phyloP scores from a whole-genome alignment of 2,797 vertebrate species.

The Onychomys arenicola region DNA sequence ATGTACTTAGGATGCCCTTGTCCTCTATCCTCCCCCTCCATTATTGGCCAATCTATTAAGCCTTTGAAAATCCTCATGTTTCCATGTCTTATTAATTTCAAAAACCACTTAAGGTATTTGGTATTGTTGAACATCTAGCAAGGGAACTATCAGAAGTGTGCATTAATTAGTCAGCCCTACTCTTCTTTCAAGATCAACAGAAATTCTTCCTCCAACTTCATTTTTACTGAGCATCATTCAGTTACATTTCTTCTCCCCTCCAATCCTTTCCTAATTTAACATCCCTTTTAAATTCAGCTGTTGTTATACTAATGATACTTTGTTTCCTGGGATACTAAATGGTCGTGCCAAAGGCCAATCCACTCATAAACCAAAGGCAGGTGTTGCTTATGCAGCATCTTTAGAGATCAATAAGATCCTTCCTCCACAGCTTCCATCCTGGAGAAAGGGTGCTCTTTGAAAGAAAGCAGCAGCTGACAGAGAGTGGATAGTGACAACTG shows the following conservation, averaged over 20 bases:
- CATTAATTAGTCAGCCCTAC: neutral
- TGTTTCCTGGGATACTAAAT: neutral
- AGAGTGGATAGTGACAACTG: neutral
- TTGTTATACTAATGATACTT: conserved; percentile 27
- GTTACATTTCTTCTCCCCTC: conserved; percentile 30
- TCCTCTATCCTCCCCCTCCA: neutral
- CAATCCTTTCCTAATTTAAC: conserved; percentile 20
- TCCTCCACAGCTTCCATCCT: neutral
- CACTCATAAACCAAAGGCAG: neutral
- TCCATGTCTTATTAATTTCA: conserved; percentile 23
- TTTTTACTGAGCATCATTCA: neutral
- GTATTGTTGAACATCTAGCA: neutral
- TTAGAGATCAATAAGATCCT: conserved; percentile 34
- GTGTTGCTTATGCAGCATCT: neutral
- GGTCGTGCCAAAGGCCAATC: neutral
- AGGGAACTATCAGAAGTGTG: neutral
- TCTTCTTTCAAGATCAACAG: neutral
- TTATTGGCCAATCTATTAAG: neutral
- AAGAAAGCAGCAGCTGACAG: conserved; percentile 42
- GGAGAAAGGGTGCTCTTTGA: neutral
- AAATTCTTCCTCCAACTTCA: conserved; percentile 37
- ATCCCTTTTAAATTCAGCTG: neutral
- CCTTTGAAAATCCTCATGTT: neutral
- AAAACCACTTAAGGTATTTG: neutral
- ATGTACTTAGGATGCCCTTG: neutral